Conservation (phyloP, 1,140 invertebrate species). For the Hydropsyche tenuis region DNA sequence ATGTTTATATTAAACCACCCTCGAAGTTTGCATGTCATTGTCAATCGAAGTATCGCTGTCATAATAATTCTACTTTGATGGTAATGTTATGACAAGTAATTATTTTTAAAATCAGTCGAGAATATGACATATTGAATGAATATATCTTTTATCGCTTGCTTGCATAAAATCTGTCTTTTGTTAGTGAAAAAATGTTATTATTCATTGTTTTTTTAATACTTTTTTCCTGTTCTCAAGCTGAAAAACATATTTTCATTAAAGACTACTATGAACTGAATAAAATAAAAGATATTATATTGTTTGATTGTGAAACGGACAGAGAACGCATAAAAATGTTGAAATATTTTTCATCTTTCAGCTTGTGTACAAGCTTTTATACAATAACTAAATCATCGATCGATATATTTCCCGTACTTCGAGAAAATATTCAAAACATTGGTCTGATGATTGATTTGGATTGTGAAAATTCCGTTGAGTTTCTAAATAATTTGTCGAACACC, state of each 20-base stretch:
- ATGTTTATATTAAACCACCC: too few relatives aligned
- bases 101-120: too few relatives aligned
- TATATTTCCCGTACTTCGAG: background rate
- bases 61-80: too few relatives aligned
- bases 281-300: background rate
- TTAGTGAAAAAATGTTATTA: too few relatives aligned
- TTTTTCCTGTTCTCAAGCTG: background rate
- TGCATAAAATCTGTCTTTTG: too few relatives aligned
- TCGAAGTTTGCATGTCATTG: too few relatives aligned
- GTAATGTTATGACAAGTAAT: too few relatives aligned
- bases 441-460: conserved; percentile 41
- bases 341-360: background rate
- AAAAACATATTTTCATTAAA: conserved; percentile 1
- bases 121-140: too few relatives aligned
- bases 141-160: too few relatives aligned
- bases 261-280: background rate
- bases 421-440: conserved; percentile 17
- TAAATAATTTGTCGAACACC: conserved; percentile 29
- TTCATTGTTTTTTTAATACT: too few relatives aligned
- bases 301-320: conserved; percentile 3
- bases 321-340: background rate
- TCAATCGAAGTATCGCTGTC: too few relatives aligned
- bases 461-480: conserved; percentile 26
- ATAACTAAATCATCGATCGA: background rate
- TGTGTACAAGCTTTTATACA: background rate